Conservation (phyloP, 2,888 invertebrate genomes). For the Agrotis puta region DNA sequence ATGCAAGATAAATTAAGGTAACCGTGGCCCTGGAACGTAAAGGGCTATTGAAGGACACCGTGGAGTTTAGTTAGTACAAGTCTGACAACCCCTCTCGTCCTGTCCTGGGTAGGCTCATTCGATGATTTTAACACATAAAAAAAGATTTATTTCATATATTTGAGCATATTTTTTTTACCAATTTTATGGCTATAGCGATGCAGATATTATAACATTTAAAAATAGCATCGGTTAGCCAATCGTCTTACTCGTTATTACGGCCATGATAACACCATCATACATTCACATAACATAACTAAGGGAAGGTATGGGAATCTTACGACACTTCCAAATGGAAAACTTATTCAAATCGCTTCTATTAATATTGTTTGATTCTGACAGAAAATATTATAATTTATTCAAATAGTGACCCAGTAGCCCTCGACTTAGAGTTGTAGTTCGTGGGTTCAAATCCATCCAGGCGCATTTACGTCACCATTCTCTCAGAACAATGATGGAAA, state of each 20-base stretch:
- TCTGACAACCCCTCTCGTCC: no score
- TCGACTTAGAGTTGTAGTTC: no score
- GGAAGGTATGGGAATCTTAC: conserved; percentile 23
- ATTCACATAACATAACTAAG: conserved; percentile 26
- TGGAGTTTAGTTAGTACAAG: no score
- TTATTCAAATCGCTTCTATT: conserved; percentile 34
- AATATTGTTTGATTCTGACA: conserved; percentile 10
- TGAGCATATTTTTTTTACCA: not conserved
- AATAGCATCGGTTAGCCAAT: conserved; percentile 32
- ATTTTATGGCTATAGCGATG: conserved; percentile 16
- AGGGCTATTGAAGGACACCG: no score
- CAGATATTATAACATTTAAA: conserved; percentile 26
- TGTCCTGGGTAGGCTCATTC: no score
- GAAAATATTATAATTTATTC: conserved; percentile 15
- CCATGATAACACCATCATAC: conserved; percentile 12
- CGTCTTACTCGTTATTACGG: conserved; percentile 7
- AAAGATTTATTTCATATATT: no score
- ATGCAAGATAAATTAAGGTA: no score
- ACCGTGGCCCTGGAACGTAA: no score
- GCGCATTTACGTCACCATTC: no score
- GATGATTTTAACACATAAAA: no score
- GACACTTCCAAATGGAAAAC: conserved; percentile 28
- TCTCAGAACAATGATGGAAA: no score
- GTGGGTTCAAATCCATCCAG: no score
- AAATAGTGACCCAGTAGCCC: not conserved